Conservation (phyloP, 30 jellyfish, hydroid and myxozoan genomes). For the Mastigias papua region DNA sequence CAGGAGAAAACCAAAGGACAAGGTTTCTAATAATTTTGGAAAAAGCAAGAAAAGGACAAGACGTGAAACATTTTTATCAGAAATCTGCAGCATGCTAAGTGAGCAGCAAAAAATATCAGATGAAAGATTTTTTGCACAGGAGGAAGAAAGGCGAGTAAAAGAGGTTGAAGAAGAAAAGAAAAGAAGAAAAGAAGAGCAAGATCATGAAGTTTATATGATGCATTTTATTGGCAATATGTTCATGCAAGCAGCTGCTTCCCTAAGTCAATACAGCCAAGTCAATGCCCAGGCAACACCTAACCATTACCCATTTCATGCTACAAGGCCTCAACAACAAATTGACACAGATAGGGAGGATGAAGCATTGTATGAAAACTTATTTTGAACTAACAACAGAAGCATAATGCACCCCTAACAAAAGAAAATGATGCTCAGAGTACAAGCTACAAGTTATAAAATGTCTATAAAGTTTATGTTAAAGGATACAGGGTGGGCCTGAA, state of each 20-base stretch:
- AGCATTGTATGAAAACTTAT: not conserved
- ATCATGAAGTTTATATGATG: slow-evolving; percentile 30
- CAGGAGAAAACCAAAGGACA: slow-evolving; percentile 9
- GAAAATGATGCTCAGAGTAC: not conserved
- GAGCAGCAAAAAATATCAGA: slow-evolving; percentile 46
- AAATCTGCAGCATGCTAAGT: slow-evolving; percentile 22
- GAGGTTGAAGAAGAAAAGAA: slow-evolving; percentile 23
- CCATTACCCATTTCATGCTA: slow-evolving; percentile 25
- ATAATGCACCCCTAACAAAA: not conserved
- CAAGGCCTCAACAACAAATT: no score
- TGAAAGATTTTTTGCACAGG: slow-evolving; percentile 42
- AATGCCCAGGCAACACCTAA: slow-evolving; percentile 8
- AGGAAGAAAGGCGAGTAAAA: slow-evolving; percentile 37
- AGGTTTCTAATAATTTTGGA: not conserved
- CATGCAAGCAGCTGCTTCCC: slow-evolving; percentile 43
- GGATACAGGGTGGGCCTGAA: not conserved
- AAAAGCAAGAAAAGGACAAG: slow-evolving; percentile 23
- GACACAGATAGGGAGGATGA: slow-evolving; percentile 6
- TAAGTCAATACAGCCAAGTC: not conserved
- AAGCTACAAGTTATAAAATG: not conserved
- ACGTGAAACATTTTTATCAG: slow-evolving; percentile 28
- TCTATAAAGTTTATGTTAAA: not conserved
- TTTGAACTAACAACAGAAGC: not conserved
- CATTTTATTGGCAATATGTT: slow-evolving; percentile 50
- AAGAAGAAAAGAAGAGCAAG: slow-evolving; percentile 52